Evolutionary conservation across 2,888 invertebrate genomes (phyloP), one percentile per base, ranked within the genome.

Genomic region (Tipula confusa): DNA sequence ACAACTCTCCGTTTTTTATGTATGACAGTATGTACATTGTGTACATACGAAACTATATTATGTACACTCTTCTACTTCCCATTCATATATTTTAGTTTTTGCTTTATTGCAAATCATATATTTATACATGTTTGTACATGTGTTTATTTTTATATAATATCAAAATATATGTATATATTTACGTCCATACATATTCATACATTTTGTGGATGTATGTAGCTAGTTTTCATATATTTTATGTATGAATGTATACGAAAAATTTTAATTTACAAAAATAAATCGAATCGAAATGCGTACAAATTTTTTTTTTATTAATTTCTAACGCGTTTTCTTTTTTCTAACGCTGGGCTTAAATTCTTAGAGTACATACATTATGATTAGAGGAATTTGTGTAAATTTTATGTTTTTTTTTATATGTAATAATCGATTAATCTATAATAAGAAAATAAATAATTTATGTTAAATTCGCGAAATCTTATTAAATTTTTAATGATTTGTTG

Each of bases 401-500:
- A 3, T 31, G 3, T n/a, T 31, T 7, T 31, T 7, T 43, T n/a
- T 43, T 24, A 4, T 24, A 9, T 64, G 24, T 24, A 64, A 7
- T 64, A 64, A 64, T 64, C 64, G 64, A 64, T 64, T 64, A 64
- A 64, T 64, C 64, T 64, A 64, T 24, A 64, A 24, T 64, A 64
- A 64, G 18, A 64, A n/a, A 43, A 64, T 64, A 64, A 64, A 24
- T 64, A 64, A 18, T 7, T 24, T 24, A 64, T n/a, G n/a, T n/a
- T n/a, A 64, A 48, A 48, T 48, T 64, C 64, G 64, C 24, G 24
- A 64, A 64, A 9, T 64, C 4, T 24, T 64, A 64, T 24, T 64
- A 24, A 64, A 13, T 64, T 24, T n/a, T n/a, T n/a, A n/a, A n/a
- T 24, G 24, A 2, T 24, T 64, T 64, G 24, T 24, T 64, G 18